Conservation (phyloP, 2,113 vertebrate species). For the Malurus cyaneus region DNA sequence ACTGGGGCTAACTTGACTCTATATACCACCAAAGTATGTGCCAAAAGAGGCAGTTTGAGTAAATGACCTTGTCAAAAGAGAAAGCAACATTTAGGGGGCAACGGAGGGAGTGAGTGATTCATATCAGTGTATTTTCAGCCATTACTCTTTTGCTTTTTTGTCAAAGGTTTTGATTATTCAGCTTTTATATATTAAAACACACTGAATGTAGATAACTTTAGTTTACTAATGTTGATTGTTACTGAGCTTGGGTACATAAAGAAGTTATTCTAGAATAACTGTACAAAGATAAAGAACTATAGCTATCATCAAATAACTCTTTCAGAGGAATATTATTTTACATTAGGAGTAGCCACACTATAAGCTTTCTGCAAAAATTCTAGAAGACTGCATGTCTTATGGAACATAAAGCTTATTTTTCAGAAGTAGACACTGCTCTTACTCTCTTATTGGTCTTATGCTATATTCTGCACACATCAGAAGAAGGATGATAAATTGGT, state of each 20-base stretch:
- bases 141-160: not conserved
- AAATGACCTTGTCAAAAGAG: not conserved
- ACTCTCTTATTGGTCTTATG: not conserved
- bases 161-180: not conserved
- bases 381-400: not conserved
- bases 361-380: not conserved
- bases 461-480: not conserved
- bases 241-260: not conserved
- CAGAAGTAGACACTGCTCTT: not conserved
- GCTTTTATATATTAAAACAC: not conserved
- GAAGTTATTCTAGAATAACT: not conserved
- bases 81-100: not conserved
- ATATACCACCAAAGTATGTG: not conserved
- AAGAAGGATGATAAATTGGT: not conserved
- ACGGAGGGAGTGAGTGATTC: not conserved
- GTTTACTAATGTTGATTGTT: not conserved
- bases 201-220: not conserved
- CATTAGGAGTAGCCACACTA: not conserved
- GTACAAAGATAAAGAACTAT: not conserved
- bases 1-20: not conserved
- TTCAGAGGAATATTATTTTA: not conserved
- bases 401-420: not conserved
- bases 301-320: not conserved
- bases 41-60: not conserved
- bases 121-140: not conserved